phyloP scores from a whole-genome alignment of 2,113 vertebrate species.

The Siphamia tubifer region DNA sequence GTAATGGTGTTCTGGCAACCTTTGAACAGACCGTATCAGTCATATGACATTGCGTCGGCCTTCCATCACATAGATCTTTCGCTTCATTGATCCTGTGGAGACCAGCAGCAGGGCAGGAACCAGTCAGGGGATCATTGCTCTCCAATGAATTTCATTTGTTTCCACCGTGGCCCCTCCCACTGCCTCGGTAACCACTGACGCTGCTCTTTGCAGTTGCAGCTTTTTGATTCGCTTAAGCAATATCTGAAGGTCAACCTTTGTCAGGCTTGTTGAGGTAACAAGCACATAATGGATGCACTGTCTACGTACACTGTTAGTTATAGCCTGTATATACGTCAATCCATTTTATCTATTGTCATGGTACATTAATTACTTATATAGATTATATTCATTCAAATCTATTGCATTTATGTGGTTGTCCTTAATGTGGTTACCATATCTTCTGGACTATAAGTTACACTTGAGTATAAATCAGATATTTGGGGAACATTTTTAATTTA shows the following conservation, averaged over 20 bases:
- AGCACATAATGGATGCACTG: not conserved
- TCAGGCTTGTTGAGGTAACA: not conserved
- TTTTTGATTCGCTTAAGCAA: not conserved
- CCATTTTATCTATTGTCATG: no score
- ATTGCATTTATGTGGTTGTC: no score
- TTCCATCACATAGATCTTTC: constrained; percentile 28
- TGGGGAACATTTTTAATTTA: no score
- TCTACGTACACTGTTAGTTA: not conserved
- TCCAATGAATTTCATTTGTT: constrained; percentile 21
- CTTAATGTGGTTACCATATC: no score
- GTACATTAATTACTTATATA: no score
- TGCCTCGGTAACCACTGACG: not conserved
- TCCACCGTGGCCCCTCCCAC: not conserved
- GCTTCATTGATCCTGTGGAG: constrained; percentile 25
- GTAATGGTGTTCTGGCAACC: constrained; percentile 5
- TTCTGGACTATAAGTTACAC: no score
- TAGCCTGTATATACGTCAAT: no score
- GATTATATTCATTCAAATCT: no score
- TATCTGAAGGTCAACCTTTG: not conserved
- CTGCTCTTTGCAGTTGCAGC: not conserved
- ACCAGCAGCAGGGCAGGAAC: constrained; percentile 13
- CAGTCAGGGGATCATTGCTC: constrained; percentile 20
- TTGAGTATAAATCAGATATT: no score
- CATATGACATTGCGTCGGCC: not conserved
- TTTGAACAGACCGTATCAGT: constrained; percentile 18